Evolutionary conservation across 2,113 vertebrate species (phyloP), one percentile per base, ranked within the genome.

Genomic region (Bombycilla garrulus): DNA sequence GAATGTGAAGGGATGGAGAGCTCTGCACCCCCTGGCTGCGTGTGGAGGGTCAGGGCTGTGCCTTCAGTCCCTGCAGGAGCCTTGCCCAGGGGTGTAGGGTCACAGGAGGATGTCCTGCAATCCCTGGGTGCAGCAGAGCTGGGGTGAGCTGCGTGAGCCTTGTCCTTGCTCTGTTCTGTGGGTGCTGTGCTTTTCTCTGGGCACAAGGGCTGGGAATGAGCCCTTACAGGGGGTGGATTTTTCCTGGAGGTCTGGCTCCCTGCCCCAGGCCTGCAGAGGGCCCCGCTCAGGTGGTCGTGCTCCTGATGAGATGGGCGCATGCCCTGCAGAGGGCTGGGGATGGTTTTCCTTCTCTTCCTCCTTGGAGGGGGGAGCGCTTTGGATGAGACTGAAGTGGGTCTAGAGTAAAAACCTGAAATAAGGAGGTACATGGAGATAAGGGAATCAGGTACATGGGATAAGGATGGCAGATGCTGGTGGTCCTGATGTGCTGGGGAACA

Each of bases 11-110:
- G 29, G 54, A 11, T 35, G 33, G 29, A 38, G 45, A 77, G 38
- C 8, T 44, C 29, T 81, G 47, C 3, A 16, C 2, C 0, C 4
- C 7, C 2, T 2, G 28, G 19, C 1, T 35, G 42, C 6, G 7
- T 0, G 1, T 26, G n/a, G n/a, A 61, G 8, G 19, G 45, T 40
- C 28, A 28, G 36, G 21, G 42, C 24, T 38, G 19, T 47, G 38
- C 24, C 11, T 28, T 64, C 24, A 42, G 20, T 21, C n/a, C 22
- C 8, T 45, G 19, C 12, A 57, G 45, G 6, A 65, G 29, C 40
- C 5, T 57, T 12, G 2, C 19, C 4, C 6, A 2, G n/a, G 50
- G 13, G 1, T 31, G 11, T 36, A n/a, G 44, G 47, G n/a, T 42
- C 22, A 3, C 4, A 12, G 24, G 38, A 25, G 20, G 14, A 6